These are phyloP conservation scores for Tridacna crocea DNA, from an alignment of 2,888 invertebrate species.

Conservation along the genomic window DNA sequence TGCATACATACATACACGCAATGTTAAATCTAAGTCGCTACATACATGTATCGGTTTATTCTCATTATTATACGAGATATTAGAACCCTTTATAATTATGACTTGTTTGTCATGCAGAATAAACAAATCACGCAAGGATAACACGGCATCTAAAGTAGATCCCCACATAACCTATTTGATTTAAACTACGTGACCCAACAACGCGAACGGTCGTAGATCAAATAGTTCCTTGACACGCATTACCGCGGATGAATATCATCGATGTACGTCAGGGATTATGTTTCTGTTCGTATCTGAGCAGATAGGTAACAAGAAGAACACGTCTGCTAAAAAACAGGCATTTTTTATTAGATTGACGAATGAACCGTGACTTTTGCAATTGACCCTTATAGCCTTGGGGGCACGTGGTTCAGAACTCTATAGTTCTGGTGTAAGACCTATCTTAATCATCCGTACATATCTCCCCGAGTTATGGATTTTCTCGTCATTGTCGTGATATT, in stretches of 20 bases:
- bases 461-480: slow-evolving; percentile 48
- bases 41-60: no score
- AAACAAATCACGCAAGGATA: neutral
- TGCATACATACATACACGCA: no score
- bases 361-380: slow-evolving; percentile 51
- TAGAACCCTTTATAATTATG: no score
- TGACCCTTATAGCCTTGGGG: slow-evolving; percentile 57
- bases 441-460: slow-evolving; percentile 57
- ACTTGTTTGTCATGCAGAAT: neutral
- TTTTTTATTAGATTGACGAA: slow-evolving; percentile 57
- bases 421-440: slow-evolving; percentile 39
- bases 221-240: slow-evolving; percentile 50
- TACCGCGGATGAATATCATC: slow-evolving; percentile 44
- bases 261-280: slow-evolving; percentile 23
- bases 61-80: no score
- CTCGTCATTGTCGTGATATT: neutral
- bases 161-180: slow-evolving; percentile 3
- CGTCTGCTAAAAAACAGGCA: slow-evolving; percentile 53
- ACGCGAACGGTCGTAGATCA: slow-evolving; percentile 49
- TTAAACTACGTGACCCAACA: slow-evolving; percentile 45
- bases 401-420: slow-evolving; percentile 47
- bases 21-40: no score
- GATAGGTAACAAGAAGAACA: slow-evolving; percentile 54
- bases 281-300: slow-evolving; percentile 21
- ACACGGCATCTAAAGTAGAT: no score